Percentiles rank a stretch among this genome's conserved stretches.
Conservation (phyloP, 2,113 vertebrate genomes). For the Chaetorhynchus papuensis region DNA sequence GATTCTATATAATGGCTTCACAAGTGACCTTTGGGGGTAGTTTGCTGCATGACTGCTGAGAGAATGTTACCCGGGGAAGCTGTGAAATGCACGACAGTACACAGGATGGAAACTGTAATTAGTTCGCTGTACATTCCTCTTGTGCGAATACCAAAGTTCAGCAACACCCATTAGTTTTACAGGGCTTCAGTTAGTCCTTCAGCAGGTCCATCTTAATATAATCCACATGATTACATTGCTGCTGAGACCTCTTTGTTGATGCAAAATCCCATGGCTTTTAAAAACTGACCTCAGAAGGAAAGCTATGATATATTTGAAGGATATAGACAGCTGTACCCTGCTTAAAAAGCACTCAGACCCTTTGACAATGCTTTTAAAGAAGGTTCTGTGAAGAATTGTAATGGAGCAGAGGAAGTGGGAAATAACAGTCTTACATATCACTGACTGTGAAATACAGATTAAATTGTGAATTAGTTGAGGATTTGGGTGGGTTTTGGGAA, state of each 20-base stretch:
- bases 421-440: background rate
- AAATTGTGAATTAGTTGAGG: background rate
- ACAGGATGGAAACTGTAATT: background rate
- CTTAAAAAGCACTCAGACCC: background rate
- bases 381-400: background rate
- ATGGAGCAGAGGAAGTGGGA: background rate
- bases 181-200: background rate
- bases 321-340: background rate
- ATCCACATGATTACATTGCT: background rate
- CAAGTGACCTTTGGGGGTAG: background rate
- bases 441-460: background rate
- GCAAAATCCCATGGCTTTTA: background rate
- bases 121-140: background rate
- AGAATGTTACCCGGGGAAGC: background rate
- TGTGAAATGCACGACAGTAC: background rate
- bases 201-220: background rate
- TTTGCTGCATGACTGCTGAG: background rate
- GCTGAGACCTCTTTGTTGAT: background rate
- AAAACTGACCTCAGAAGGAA: background rate
- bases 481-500: background rate
- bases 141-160: background rate
- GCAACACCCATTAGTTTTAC: background rate
- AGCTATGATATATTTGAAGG: background rate
- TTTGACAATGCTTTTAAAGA: background rate
- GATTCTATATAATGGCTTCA: background rate